These are phyloP conservation scores for Chiridota heheva DNA, from an alignment of 35 echinoderm and acorn worm genomes.

Conservation along the genomic window DNA sequence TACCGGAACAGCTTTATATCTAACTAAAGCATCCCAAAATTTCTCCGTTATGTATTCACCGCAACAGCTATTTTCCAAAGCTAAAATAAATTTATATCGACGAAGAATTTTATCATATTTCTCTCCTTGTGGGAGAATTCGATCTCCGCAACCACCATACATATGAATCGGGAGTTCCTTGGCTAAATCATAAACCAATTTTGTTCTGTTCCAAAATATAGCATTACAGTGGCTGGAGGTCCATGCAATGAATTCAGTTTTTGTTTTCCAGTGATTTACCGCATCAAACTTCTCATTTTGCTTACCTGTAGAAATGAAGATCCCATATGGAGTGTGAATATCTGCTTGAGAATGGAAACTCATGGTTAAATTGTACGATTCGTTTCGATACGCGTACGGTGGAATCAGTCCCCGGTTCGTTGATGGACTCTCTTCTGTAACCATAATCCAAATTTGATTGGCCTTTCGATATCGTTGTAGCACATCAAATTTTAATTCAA, in stretches of 20 bases:
- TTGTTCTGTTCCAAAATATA: slow-evolving; percentile 10
- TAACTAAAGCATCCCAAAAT: slow-evolving; percentile 23
- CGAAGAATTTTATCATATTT: neutral
- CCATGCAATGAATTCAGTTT: slow-evolving; percentile 22
- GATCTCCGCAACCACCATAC: slow-evolving; percentile 26
- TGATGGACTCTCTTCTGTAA: neutral
- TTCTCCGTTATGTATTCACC: slow-evolving; percentile 38
- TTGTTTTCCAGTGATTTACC: neutral
- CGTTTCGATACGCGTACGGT: slow-evolving; percentile 4
- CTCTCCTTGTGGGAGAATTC: slow-evolving; percentile 8
- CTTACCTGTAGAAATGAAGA: neutral
- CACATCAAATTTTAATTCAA: too few relatives aligned
- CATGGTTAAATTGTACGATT: neutral
- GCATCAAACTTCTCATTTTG: neutral
- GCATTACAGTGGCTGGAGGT: slow-evolving; percentile 23
- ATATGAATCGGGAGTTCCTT: neutral
- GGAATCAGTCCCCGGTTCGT: neutral
- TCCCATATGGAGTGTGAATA: slow-evolving; percentile 10
- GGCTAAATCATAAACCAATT: neutral
- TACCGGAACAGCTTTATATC: slow-evolving; percentile 17
- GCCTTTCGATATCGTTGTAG: too few relatives aligned
- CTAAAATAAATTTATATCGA: slow-evolving; percentile 7
- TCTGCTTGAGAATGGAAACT: neutral
- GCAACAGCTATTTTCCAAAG: slow-evolving; percentile 41
- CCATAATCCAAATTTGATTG: neutral